Evolutionary conservation across 2,797 vertebrate genomes (phyloP), one percentile per base, ranked within the genome.

Genomic region (Tamandua tetradactyla): DNA sequence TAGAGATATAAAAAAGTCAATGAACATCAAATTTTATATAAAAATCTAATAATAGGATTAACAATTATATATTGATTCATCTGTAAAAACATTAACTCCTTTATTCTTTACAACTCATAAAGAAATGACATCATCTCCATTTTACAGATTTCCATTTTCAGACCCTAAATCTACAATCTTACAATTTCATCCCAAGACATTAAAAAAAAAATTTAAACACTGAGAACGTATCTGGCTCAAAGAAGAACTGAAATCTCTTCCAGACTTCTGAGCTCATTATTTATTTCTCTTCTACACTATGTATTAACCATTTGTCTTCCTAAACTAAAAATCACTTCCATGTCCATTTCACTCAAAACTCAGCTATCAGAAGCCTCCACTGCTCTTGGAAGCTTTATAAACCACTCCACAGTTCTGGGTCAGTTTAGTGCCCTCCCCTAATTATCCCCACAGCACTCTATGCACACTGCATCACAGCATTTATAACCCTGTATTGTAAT

Each of bases 241-340:
- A 59, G 35, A 91, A 61, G 42, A 92, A 79, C 9, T 86, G n/a
- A 92, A 79, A 79, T 79, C 40, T 86, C 68, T 71, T 80, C 61
- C 12, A 80, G 40, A 74, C 42, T 27, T 86, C 74, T n/a, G 35
- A 71, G 20, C 85, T 86, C 72, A 86, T 64, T 79, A 79, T n/a
- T 80, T 35, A 32, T 74, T 91, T 75, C 13, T 66, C 68, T 32
- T 87, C 66, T 32, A 23, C n/a, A 57, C 37, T 22, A 37, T 49
- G n/a, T 74, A 74, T 86, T 80, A 66, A 86, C 62, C 13, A 62
- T 32, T 62, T 7, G 18, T 72, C 22, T 85, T 86, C 80, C 57
- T 74, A 87, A 86, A 87, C 66, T 79, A 91, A 85, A 90, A 86
- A 71, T 14, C 25, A 62, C 32, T 74, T 55, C 18, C 37, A 44